phyloP scores from a whole-genome alignment of 2,888 invertebrate species.

The Rhingia rostrata region DNA sequence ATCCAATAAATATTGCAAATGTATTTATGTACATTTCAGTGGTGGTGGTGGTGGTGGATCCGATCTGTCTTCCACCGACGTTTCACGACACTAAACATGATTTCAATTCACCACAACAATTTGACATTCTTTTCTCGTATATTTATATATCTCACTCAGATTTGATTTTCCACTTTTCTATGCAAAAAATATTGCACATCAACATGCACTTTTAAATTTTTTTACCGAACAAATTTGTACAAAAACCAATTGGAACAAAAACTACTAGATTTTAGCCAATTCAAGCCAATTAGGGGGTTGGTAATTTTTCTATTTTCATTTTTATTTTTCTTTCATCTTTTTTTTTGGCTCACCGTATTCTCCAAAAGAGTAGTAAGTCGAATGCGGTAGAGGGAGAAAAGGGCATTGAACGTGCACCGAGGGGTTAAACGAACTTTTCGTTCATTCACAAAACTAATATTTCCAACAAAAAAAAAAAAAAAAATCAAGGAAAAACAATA shows the following conservation, averaged over 20 bases:
- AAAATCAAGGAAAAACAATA: constrained; percentile 2
- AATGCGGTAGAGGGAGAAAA: constrained; percentile 35
- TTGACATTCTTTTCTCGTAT: not conserved
- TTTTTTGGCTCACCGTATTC: constrained; percentile 20
- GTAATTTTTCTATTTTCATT: constrained; percentile 10
- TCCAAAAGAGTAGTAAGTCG: constrained; percentile 27
- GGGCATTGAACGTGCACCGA: constrained; percentile 67
- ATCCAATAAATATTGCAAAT: constrained; percentile 53
- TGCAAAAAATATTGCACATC: constrained; percentile 53
- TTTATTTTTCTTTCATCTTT: constrained; percentile 31
- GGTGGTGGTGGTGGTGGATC: not conserved
- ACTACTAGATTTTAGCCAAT: constrained; percentile 30
- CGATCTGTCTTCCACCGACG: constrained; percentile 26
- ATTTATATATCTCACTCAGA: constrained; percentile 14
- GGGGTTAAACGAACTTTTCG: constrained; percentile 68
- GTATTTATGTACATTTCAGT: constrained; percentile 8
- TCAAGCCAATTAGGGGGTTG: constrained; percentile 50
- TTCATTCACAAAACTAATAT: constrained; percentile 17
- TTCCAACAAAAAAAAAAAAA: too few species aligned
- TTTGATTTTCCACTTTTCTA: constrained; percentile 4
- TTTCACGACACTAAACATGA: constrained; percentile 37
- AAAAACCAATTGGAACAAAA: constrained; percentile 22
- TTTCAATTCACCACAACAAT: constrained; percentile 25
- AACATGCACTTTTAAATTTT: constrained; percentile 22
- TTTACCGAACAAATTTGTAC: constrained; percentile 7